These are phyloP conservation scores for Euthynnus affinis DNA, from an alignment of 2,797 vertebrate genomes.

Conservation along the genomic window DNA sequence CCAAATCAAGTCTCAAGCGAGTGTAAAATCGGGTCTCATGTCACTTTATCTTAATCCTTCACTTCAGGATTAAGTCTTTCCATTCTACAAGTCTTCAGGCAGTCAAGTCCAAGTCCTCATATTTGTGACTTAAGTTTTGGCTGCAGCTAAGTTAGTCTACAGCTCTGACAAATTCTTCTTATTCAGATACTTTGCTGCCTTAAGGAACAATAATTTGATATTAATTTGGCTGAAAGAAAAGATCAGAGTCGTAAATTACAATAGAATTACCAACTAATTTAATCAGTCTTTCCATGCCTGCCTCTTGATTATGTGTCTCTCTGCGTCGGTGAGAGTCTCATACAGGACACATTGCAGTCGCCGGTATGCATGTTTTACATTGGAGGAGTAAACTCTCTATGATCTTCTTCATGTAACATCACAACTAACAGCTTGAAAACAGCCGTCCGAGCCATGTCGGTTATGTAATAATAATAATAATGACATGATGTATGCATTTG, in stretches of 20 bases:
- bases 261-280: conserved; percentile 3
- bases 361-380: background rate
- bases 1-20: no score
- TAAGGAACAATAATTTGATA: background rate
- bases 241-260: conserved; percentile 1
- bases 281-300: background rate
- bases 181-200: conserved; percentile 12
- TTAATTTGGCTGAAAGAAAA: conserved; percentile 11
- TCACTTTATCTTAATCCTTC: no score
- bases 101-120: background rate
- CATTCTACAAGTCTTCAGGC: no score
- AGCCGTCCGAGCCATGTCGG: conserved; percentile 7
- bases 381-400: background rate
- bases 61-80: no score
- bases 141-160: background rate
- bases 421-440: background rate
- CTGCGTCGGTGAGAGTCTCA: conserved; percentile 1
- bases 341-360: background rate
- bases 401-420: conserved; percentile 22
- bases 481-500: conserved; percentile 47
- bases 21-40: no score
- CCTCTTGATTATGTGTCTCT: background rate
- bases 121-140: background rate
- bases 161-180: background rate
- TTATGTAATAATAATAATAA: conserved; percentile 58